phyloP scores from a whole-genome alignment of 2,797 vertebrate genomes.

The Cephalopachus bancanus region DNA sequence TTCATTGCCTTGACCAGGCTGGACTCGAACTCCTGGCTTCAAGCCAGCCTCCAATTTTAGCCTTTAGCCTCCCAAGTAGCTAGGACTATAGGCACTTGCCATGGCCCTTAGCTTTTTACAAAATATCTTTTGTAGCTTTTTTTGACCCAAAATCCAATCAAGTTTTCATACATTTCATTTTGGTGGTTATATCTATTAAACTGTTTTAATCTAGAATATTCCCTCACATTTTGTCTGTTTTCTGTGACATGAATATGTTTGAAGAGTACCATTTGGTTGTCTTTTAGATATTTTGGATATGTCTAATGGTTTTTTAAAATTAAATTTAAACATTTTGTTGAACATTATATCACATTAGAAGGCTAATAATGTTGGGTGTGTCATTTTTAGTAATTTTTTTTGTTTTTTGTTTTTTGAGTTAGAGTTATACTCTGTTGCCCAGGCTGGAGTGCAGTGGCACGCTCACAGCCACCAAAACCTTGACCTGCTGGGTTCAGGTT shows the following conservation, averaged over 20 bases:
- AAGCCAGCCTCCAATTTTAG: too few relatives aligned
- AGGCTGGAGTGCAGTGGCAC: too few relatives aligned
- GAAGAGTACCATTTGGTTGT: background rate
- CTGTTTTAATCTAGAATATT: background rate
- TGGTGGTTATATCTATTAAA: background rate
- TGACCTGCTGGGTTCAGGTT: too few relatives aligned
- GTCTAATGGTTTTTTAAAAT: background rate
- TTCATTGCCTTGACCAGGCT: too few relatives aligned
- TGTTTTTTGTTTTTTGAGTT: background rate
- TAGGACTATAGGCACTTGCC: too few relatives aligned
- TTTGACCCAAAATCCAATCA: background rate
- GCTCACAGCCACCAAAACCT: too few relatives aligned
- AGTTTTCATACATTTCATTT: slow-evolving; percentile 8
- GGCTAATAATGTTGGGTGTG: background rate
- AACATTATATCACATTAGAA: background rate
- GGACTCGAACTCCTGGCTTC: too few relatives aligned
- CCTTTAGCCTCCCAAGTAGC: too few relatives aligned
- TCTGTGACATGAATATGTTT: background rate
- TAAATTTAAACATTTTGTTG: slow-evolving; percentile 7
- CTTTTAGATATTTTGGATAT: slow-evolving; percentile 17
- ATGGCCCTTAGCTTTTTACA: too few relatives aligned
- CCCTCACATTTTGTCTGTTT: background rate
- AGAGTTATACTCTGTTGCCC: too few relatives aligned
- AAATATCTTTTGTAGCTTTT: background rate
- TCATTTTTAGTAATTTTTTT: background rate